Conservation (phyloP, 2,113 vertebrate species). For the Myrmecophaga tridactyla region DNA sequence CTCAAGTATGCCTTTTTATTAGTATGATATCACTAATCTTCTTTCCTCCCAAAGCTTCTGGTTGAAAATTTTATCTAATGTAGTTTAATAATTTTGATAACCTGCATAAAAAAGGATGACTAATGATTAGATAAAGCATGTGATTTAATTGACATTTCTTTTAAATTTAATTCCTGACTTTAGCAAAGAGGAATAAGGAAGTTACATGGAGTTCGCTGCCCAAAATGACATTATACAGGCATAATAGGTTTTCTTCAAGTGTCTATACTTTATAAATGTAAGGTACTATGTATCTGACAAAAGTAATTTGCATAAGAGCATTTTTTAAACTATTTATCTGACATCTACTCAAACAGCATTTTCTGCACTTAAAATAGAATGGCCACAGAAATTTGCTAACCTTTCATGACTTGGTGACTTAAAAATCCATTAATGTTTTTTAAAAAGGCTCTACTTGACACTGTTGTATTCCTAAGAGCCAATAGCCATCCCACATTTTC, state of each 20-base stretch:
- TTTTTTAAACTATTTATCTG: conserved; percentile 49
- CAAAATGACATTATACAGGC: conserved; percentile 9
- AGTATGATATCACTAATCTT: not conserved
- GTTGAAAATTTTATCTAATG: not conserved
- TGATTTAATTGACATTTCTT: not conserved
- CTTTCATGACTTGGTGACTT: conserved; percentile 28
- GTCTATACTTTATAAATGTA: conserved; percentile 47
- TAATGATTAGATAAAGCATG: not conserved
- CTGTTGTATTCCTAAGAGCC: conserved; percentile 32
- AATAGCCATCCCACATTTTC: conserved; percentile 36
- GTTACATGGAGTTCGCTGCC: conserved; percentile 42
- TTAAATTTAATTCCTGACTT: conserved; percentile 25
- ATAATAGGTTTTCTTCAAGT: conserved; percentile 22
- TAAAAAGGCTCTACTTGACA: not conserved
- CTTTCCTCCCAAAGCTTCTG: not conserved
- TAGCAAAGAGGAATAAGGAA: conserved; percentile 20
- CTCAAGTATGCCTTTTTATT: not conserved
- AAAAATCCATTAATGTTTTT: conserved; percentile 37
- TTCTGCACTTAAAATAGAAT: conserved; percentile 40
- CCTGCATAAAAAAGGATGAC: conserved; percentile 30
- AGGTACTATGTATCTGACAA: conserved; percentile 62
- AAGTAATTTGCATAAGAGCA: conserved; percentile 63
- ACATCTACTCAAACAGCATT: conserved; percentile 51
- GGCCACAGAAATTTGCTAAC: conserved; percentile 46
- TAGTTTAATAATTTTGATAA: conserved; percentile 37